Conservation (phyloP, 2,888 invertebrate genomes). For the Microctonus brassicae region DNA sequence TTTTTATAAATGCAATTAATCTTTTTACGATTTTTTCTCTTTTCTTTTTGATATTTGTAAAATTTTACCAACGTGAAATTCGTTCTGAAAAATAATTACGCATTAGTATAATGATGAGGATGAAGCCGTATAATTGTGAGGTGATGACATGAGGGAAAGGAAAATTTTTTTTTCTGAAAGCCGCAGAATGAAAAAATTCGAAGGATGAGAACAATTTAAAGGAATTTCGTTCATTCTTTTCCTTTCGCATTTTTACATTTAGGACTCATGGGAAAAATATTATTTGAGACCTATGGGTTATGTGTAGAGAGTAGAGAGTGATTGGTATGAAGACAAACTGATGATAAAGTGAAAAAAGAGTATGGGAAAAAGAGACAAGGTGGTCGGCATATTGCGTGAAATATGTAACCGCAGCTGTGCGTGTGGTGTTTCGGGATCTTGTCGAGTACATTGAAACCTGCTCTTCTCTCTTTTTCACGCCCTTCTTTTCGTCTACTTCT, state of each 20-base stretch:
- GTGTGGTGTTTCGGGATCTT: constrained; percentile 52
- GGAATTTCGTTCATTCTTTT: background rate
- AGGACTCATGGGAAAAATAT: background rate
- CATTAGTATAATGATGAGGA: no score
- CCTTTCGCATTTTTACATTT: background rate
- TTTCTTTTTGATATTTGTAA: no score
- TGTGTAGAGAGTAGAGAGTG: background rate
- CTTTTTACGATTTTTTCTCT: no score
- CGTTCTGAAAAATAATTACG: no score
- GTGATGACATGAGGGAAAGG: no score
- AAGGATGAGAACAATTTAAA: background rate
- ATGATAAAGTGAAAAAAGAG: no score
- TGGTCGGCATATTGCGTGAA: constrained; percentile 63
- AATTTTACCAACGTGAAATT: no score
- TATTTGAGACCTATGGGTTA: no score
- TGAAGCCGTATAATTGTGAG: no score
- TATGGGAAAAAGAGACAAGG: constrained; percentile 30
- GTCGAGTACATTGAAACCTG: constrained; percentile 17
- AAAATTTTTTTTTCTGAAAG: background rate
- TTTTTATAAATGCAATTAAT: no score
- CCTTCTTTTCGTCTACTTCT: no score
- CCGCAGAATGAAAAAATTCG: background rate
- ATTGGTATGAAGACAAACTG: background rate
- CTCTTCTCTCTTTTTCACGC: no score
- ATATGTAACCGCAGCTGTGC: constrained; percentile 68